A percentile compares a stretch with the other conserved stretches of the same genome.
These are phyloP conservation scores for Chironomus striatipennis DNA, from an alignment of 1,140 invertebrate species.

Conservation along the genomic window DNA sequence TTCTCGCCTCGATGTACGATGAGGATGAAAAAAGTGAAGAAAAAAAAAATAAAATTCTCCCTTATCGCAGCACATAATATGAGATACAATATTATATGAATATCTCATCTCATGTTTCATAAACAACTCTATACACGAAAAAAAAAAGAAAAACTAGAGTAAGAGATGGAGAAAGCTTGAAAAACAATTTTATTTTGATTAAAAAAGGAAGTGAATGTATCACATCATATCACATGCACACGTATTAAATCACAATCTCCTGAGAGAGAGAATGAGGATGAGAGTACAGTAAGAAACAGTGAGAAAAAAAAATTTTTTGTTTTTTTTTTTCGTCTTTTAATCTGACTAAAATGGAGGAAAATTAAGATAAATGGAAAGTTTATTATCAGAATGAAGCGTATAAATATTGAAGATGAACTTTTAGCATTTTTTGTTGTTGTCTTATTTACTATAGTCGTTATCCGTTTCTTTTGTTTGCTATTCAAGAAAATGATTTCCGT, in stretches of 20 bases:
- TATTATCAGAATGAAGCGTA: not conserved
- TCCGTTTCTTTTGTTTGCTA: too few relatives aligned
- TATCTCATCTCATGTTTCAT: constrained; percentile 9
- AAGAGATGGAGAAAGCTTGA: not conserved
- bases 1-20: not conserved
- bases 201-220: not conserved
- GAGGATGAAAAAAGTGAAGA: too few relatives aligned
- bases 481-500: too few relatives aligned
- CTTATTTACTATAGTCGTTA: too few relatives aligned
- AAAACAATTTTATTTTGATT: not conserved
- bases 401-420: too few relatives aligned
- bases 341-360: not conserved
- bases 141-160: not conserved
- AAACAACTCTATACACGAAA: not conserved
- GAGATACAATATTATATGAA: too few relatives aligned
- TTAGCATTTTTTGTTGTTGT: too few relatives aligned
- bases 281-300: not conserved
- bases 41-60: not conserved
- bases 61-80: not conserved
- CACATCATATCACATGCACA: constrained; percentile 1
- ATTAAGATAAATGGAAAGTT: constrained; percentile 9
- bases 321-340: not conserved
- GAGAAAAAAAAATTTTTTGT: too few relatives aligned
- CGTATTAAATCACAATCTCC: constrained; percentile 1
- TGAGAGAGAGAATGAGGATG: not conserved